phyloP scores from a whole-genome alignment of 2,797 vertebrate species.

The Chromis chromis region DNA sequence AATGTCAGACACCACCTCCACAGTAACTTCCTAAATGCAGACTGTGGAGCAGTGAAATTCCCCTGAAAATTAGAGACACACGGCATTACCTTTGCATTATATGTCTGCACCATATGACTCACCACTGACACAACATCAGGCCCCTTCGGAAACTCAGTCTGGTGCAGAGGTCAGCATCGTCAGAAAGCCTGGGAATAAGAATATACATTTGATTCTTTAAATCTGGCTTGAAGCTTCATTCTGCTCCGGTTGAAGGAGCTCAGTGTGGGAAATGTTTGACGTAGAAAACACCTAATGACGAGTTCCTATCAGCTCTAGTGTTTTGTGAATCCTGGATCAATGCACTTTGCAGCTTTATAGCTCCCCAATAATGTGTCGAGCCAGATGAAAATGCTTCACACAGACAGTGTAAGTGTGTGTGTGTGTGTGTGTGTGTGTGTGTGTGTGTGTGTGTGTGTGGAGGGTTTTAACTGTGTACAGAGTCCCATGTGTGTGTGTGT shows the following conservation, averaged over 20 bases:
- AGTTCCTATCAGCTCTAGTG: no score
- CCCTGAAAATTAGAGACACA: neutral
- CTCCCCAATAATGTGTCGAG: no score
- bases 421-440: no score
- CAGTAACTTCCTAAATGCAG: neutral
- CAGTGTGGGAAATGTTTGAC: neutral
- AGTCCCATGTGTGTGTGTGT: constrained; percentile 21
- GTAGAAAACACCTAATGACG: neutral
- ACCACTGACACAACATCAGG: neutral
- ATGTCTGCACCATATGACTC: constrained; percentile 10
- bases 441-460: constrained; percentile 46
- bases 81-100: neutral
- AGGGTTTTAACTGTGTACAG: constrained; percentile 5
- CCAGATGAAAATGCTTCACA: no score
- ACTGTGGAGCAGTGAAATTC: constrained; percentile 22
- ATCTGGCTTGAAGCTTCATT: neutral
- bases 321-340: neutral
- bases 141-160: neutral
- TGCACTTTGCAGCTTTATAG: neutral
- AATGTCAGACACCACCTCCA: constrained; percentile 8
- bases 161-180: neutral
- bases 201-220: neutral
- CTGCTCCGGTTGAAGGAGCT: neutral
- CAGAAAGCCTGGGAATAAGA: no score
- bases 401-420: no score